phyloP scores from a whole-genome alignment of 2,113 vertebrate genomes.

The Butorides virescens region DNA sequence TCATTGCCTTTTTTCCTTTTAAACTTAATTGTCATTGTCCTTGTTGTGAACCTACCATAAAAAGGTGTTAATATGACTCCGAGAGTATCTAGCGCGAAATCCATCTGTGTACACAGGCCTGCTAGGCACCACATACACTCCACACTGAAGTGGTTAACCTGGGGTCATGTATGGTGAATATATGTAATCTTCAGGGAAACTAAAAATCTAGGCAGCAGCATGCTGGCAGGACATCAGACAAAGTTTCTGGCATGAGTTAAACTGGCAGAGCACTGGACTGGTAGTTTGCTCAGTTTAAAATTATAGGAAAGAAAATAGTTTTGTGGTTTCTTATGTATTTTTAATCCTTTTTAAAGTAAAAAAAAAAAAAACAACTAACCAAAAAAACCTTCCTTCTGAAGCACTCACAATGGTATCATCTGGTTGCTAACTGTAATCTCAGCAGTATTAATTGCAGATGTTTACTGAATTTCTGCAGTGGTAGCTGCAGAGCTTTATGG shows the following conservation, averaged over 20 bases:
- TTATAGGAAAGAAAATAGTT: constrained; percentile 16
- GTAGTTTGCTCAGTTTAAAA: constrained; percentile 19
- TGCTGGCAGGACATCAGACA: constrained; percentile 54
- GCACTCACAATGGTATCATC: not conserved
- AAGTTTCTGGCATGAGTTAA: not conserved
- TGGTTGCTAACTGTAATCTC: not conserved
- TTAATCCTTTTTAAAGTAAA: not conserved
- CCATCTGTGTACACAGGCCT: not conserved
- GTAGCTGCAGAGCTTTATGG: not conserved
- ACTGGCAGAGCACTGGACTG: not conserved
- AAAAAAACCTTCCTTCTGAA: not conserved
- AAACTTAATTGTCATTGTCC: not conserved
- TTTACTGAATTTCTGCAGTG: not conserved
- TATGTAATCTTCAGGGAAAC: not conserved
- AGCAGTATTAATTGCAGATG: constrained; percentile 13
- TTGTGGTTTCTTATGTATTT: constrained; percentile 15
- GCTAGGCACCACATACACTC: not conserved
- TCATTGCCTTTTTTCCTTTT: not conserved
- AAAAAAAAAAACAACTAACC: not conserved
- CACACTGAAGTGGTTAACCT: not conserved
- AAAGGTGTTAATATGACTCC: not conserved
- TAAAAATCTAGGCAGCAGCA: not conserved
- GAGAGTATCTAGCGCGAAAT: not conserved
- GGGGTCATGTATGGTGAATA: not conserved
- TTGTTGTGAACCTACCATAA: not conserved